Base-by-base conservation (phyloP, 2,113 vertebrate species). In the Phaethon lepturus region DNA sequence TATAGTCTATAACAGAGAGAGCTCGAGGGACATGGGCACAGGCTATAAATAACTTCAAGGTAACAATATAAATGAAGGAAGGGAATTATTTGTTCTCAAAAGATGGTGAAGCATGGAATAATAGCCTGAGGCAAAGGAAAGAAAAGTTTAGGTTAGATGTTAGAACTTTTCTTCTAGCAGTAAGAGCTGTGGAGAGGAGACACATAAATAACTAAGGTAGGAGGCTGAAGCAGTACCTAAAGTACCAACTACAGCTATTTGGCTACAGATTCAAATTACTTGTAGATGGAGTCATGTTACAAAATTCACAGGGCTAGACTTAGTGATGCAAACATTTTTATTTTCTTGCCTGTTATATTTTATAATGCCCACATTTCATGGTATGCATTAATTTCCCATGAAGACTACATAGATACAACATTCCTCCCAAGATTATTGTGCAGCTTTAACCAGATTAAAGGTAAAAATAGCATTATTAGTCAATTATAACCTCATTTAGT, bases 31-130 rank as follows among this genome's bases (percentile, higher is more conserved):
- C 77, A 84, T 84, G 82, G 73, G 73, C 95, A 94, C 63, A 83
- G 82, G 53, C 88, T 98, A 98, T 97, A 97, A 98, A 97, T 97
- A 98, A 93, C 97, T 95, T 95, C 93, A 97, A 97, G 97, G 97
- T 96, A 97, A 90, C 80, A 91, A 58, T 95, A 96, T 97, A 98
- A 97, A 97, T 96, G 95, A 97, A 97, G 67, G 86, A 90, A 97
- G 95, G 93, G 96, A 97, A 94, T 97, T 98, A 93, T 96, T 97
- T 95, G 75, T 95, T 96, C 97, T 96, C 91, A 79, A 78, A 96
- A 88, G 80, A 88, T 95, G 88, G 78, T 88, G 73, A 87, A 94
- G 83, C 75, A 44, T 90, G 71, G 68, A 96, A 72, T 93, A 90
- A 93, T 93, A 91, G 86, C 91, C 86, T 86, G 76, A 93, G 96